A percentile compares a stretch with the other conserved stretches of the same genome.
Evolutionary conservation across 2,113 vertebrate genomes (phyloP).

Genomic region (Microcebus lehilahytsara): DNA sequence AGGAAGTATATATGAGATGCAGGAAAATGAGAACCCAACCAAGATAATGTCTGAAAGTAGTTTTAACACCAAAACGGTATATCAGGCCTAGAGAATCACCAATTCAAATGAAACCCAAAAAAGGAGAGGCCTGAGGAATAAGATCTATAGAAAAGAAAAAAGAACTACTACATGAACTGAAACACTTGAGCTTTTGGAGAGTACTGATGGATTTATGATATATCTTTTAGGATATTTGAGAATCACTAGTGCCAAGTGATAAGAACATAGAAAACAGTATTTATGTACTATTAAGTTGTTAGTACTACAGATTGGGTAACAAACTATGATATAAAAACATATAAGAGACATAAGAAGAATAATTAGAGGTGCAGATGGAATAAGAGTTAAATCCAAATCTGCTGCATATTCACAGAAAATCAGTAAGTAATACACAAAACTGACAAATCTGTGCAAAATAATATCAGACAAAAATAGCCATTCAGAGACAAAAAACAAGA

Average conservation of each 20-base stretch:
- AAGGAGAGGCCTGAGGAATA: not conserved
- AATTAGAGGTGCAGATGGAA: not conserved
- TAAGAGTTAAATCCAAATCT: not conserved
- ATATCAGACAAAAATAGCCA: not conserved
- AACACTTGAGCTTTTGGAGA: not conserved
- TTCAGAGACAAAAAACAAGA: not conserved
- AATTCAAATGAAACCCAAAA: not conserved
- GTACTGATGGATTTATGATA: not conserved
- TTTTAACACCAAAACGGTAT: not conserved
- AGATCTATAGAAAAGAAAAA: not conserved
- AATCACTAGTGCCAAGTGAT: not conserved
- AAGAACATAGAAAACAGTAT: not conserved
- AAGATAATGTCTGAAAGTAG: rapidly evolving
- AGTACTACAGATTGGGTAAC: not conserved
- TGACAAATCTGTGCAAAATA: not conserved
- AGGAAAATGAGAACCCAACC: not conserved
- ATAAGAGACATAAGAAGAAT: not conserved
- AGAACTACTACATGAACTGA: rapidly evolving
- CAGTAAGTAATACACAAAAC: not conserved
- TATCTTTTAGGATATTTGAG: not conserved
- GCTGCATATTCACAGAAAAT: not conserved
- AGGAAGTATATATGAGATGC: not conserved
- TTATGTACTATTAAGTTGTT: not conserved
- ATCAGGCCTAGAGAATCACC: not conserved
- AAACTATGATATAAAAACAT: not conserved